A percentile compares a stretch with the other conserved stretches of the same genome.
Evolutionary conservation across 2,113 vertebrate genomes (phyloP).

Genomic region (Pachyramphus minor): DNA sequence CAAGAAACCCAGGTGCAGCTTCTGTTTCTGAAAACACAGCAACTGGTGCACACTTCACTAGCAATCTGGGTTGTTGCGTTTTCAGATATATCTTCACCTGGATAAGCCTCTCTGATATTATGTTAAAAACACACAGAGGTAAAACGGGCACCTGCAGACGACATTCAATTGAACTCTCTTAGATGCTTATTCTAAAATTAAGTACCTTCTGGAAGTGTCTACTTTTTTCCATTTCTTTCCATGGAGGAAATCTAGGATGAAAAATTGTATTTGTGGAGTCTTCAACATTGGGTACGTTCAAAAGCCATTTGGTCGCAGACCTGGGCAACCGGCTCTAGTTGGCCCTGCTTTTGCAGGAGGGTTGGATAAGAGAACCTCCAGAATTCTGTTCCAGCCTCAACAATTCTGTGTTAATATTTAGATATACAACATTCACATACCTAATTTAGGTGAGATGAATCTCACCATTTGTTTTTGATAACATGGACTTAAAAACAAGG

Average conservation of each 20-base stretch:
- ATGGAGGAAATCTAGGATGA: neutral
- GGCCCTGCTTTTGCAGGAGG: neutral
- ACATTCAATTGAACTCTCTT: neutral
- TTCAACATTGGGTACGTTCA: neutral
- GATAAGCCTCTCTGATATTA: neutral
- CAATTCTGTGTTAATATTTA: neutral
- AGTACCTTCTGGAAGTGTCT: neutral
- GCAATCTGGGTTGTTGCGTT: neutral
- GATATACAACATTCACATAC: neutral
- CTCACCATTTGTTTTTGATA: neutral
- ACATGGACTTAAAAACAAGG: neutral
- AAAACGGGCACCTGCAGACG: neutral
- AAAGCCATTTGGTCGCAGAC: neutral
- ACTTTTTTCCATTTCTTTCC: neutral
- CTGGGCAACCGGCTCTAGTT: accelerated
- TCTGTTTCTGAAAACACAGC: neutral
- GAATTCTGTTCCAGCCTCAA: neutral
- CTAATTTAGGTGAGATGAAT: neutral
- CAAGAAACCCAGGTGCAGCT: neutral
- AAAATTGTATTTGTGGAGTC: neutral
- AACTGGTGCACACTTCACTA: neutral
- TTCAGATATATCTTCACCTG: neutral
- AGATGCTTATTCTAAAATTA: neutral
- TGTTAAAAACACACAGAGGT: neutral
- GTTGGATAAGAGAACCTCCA: neutral